phyloP scores from a whole-genome alignment of 2,888 invertebrate genomes.

The Leistus spinibarbis region DNA sequence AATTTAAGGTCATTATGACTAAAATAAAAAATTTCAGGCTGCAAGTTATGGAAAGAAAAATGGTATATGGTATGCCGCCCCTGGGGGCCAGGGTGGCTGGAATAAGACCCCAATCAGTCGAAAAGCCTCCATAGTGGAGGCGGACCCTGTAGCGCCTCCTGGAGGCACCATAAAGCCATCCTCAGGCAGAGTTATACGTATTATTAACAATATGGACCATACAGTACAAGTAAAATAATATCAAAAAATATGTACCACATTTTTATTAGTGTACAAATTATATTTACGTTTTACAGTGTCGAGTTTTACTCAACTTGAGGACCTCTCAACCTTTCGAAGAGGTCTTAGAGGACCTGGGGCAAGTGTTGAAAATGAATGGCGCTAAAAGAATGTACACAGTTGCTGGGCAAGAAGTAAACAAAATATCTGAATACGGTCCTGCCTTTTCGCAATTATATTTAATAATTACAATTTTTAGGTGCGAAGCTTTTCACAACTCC shows the following conservation, averaged over 20 bases:
- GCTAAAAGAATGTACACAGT: constrained; percentile 92
- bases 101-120: constrained; percentile 74
- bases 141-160: constrained; percentile 73
- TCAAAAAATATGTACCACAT: not conserved
- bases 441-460: too few species aligned
- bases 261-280: not conserved
- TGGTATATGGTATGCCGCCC: constrained; percentile 82
- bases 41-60: constrained; percentile 91
- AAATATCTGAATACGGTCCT: constrained; percentile 1
- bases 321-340: constrained; percentile 95
- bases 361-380: constrained; percentile 89
- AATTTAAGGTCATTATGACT: not conserved
- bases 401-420: constrained; percentile 84
- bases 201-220: constrained; percentile 93
- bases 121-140: constrained; percentile 84
- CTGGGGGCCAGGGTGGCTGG: constrained; percentile 62
- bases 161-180: constrained; percentile 72
- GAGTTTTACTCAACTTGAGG: constrained; percentile 87
- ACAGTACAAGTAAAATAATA: constrained; percentile 76
- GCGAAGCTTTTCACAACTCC: constrained; percentile 89
- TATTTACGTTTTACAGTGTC: constrained; percentile 66
- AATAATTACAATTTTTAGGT: constrained; percentile 63
- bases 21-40: constrained; percentile 63
- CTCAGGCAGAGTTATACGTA: constrained; percentile 86
- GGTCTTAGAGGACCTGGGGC: constrained; percentile 89